Percentiles rank a stretch among this genome's conserved stretches.
Evolutionary conservation across 2,113 vertebrate genomes (phyloP).

Genomic region (Myodes glareolus): DNA sequence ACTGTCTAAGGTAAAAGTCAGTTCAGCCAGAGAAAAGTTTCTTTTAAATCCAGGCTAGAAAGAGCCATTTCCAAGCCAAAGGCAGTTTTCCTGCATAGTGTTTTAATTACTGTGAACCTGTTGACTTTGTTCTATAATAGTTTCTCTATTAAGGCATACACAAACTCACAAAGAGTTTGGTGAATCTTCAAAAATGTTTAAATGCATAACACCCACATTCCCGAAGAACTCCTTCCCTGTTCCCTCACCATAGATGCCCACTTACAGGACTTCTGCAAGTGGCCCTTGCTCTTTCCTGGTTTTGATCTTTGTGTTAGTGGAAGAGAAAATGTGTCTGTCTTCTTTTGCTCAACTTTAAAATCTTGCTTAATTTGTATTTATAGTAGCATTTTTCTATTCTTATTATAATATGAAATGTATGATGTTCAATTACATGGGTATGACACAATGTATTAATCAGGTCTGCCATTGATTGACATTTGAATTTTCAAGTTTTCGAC

Average conservation of each 20-base stretch:
- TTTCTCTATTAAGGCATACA: neutral
- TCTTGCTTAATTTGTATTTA: neutral
- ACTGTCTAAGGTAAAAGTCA: slow-evolving; percentile 4
- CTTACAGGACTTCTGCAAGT: neutral
- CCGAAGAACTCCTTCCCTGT: neutral
- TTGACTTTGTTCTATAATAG: neutral
- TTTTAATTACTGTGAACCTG: neutral
- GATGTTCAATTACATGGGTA: neutral
- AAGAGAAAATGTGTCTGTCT: neutral
- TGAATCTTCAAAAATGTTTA: slow-evolving; percentile 1
- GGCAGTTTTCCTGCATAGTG: neutral
- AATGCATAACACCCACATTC: neutral
- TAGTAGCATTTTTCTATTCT: neutral
- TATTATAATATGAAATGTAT: neutral
- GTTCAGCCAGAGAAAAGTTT: neutral
- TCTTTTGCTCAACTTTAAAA: neutral
- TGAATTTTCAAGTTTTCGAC: neutral
- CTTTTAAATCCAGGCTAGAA: neutral
- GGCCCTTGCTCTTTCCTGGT: neutral
- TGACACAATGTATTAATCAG: neutral
- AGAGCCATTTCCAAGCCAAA: slow-evolving; percentile 3
- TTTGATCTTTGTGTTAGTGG: neutral
- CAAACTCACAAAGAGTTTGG: neutral
- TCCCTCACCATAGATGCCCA: neutral
- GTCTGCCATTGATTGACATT: neutral